These are phyloP conservation scores for Pseudolycoriella hygida DNA, from an alignment of 2,888 invertebrate genomes.

Conservation along the genomic window DNA sequence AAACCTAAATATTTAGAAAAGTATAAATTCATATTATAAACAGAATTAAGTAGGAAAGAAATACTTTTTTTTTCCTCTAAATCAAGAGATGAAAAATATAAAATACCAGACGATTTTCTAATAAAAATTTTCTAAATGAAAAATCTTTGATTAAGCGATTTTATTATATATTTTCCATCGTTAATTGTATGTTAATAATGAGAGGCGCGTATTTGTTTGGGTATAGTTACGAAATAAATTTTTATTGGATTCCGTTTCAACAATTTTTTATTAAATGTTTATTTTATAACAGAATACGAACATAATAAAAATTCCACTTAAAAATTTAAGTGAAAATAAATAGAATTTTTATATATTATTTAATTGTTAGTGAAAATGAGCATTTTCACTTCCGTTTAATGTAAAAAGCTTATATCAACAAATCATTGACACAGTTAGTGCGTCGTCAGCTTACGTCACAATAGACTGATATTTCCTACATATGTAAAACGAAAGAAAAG, in stretches of 20 bases:
- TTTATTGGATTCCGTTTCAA: background rate
- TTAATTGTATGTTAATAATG: background rate
- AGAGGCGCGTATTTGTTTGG: background rate
- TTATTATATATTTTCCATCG: slow-evolving; percentile 1
- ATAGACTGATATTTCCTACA: no score
- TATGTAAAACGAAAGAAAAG: no score
- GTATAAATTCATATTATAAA: slow-evolving; percentile 1
- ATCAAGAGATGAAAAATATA: background rate
- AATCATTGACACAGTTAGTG: no score
- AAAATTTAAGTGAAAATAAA: background rate
- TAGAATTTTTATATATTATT: background rate
- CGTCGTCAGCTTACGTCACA: no score
- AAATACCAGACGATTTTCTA: background rate
- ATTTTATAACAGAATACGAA: background rate
- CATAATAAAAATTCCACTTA: slow-evolving; percentile 1
- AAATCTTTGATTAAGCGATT: slow-evolving; percentile 1
- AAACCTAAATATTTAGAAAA: slow-evolving; percentile 1
- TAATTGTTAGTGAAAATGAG: no score
- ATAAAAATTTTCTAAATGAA: background rate
- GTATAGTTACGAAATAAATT: slow-evolving; percentile 1
- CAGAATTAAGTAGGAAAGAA: background rate
- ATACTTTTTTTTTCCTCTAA: background rate
- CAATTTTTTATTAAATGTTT: background rate
- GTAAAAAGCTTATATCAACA: no score
- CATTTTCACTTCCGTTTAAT: no score